These are phyloP conservation scores for Meloe dianella DNA, from an alignment of 2,888 invertebrate genomes.

Conservation along the genomic window DNA sequence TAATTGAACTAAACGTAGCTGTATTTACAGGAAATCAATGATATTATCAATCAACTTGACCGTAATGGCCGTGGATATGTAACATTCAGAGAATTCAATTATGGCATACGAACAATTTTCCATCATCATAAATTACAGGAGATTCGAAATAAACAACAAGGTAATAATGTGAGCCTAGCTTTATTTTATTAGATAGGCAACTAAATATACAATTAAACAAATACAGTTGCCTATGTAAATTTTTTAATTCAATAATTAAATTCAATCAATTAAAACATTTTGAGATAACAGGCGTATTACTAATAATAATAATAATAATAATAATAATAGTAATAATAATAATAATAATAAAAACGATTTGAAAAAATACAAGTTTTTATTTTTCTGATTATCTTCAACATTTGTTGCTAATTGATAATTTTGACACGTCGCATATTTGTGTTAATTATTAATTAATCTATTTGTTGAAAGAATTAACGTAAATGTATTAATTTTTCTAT, in stretches of 20 bases:
- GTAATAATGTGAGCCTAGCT: conserved; percentile 13
- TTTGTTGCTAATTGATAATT: not conserved
- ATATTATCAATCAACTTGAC: conserved; percentile 44
- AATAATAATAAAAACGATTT: no score
- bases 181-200: not conserved
- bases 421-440: no score
- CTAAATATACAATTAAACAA: not conserved
- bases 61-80: conserved; percentile 41
- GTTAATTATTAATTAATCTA: no score
- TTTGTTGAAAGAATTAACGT: no score
- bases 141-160: conserved; percentile 12
- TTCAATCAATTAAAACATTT: no score
- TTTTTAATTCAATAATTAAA: no score
- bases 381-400: no score
- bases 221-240: not conserved
- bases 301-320: no score
- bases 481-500: no score
- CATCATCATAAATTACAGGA: conserved; percentile 28
- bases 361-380: no score
- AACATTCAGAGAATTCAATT: conserved; percentile 46
- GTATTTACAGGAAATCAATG: conserved; percentile 43
- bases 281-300: no score
- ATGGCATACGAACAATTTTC: conserved; percentile 39
- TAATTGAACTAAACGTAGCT: conserved; percentile 8
- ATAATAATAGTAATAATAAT: no score